Percentiles rank a stretch among this genome's conserved stretches.
Evolutionary conservation across 1,140 invertebrate species (phyloP).

Genomic region (Sycophila sp.): DNA sequence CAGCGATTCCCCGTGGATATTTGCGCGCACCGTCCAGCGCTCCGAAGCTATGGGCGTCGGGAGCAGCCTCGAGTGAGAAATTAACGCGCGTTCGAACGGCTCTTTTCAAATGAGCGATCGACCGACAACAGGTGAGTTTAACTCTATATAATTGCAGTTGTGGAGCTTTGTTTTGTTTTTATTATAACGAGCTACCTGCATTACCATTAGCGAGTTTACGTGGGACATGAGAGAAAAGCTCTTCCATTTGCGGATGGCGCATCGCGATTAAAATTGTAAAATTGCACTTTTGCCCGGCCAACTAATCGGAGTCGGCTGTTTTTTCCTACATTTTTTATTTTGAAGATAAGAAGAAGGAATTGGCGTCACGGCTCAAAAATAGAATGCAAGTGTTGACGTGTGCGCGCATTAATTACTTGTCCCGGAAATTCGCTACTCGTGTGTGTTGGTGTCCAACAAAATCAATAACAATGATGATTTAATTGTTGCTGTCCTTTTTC

Average conservation of each 20-base stretch:
- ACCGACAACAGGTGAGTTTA: background rate
- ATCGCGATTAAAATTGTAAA: no score
- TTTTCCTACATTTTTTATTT: no score
- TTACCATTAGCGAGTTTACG: conserved; percentile 30
- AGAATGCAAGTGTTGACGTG: background rate
- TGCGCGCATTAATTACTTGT: conserved; percentile 19
- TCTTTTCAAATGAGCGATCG: background rate
- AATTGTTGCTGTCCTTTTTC: conserved; percentile 22
- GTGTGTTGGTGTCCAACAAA: conserved; percentile 29
- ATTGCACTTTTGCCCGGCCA: no score
- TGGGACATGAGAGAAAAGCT: no score
- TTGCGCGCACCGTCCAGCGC: background rate
- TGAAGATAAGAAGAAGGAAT: background rate
- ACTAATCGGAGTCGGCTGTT: no score
- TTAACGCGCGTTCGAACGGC: background rate
- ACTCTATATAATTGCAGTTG: no score
- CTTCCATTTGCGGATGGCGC: no score
- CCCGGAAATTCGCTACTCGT: conserved; percentile 21
- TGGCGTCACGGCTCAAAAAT: background rate
- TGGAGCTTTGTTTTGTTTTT: conserved; percentile 23
- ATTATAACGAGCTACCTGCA: conserved; percentile 6
- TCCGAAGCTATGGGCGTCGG: background rate
- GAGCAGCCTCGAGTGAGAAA: no score
- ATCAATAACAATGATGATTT: conserved; percentile 40
- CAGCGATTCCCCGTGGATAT: conserved; percentile 2